Conservation (phyloP, 1,140 invertebrate species). For the Prorops nasuta region DNA sequence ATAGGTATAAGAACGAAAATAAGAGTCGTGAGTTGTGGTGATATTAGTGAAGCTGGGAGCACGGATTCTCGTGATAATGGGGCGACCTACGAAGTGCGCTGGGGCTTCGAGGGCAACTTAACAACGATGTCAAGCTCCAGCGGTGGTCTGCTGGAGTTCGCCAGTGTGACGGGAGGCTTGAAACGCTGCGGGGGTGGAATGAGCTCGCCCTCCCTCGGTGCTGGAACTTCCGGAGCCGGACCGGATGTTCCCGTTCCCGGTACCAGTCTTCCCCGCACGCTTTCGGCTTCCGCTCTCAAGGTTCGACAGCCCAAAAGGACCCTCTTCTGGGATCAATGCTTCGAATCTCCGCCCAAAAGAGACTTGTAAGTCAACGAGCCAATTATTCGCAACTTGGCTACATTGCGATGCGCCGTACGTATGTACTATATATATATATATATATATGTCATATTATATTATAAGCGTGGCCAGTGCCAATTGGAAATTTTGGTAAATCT, state of each 20-base stretch:
- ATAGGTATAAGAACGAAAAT: no score
- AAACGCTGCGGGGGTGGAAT: constrained; percentile 58
- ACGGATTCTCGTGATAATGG: no score
- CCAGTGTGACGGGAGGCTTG: constrained; percentile 28
- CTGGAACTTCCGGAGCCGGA: constrained; percentile 43
- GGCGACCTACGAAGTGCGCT: constrained; percentile 12
- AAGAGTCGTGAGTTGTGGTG: no score
- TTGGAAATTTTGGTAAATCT: no score
- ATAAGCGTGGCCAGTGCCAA: no score
- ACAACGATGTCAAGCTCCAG: constrained; percentile 44
- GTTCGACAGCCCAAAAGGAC: constrained; percentile 65
- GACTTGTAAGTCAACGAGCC: constrained; percentile 63
- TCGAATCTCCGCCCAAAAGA: constrained; percentile 65
- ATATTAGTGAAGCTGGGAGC: no score
- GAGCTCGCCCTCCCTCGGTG: constrained; percentile 51
- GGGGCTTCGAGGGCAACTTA: constrained; percentile 12
- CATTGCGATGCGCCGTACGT: background rate
- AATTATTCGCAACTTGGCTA: constrained; percentile 1
- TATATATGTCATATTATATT: no score
- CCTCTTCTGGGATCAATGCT: constrained; percentile 80
- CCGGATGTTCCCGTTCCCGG: constrained; percentile 27
- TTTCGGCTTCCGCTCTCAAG: constrained; percentile 75
- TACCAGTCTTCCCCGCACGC: constrained; percentile 66
- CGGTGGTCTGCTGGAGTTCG: constrained; percentile 47
- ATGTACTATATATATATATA: no score